Evolutionary conservation across 92 coral and sea anemone genomes (phyloP).

Genomic region (Hydrozoanthus gracilis): DNA sequence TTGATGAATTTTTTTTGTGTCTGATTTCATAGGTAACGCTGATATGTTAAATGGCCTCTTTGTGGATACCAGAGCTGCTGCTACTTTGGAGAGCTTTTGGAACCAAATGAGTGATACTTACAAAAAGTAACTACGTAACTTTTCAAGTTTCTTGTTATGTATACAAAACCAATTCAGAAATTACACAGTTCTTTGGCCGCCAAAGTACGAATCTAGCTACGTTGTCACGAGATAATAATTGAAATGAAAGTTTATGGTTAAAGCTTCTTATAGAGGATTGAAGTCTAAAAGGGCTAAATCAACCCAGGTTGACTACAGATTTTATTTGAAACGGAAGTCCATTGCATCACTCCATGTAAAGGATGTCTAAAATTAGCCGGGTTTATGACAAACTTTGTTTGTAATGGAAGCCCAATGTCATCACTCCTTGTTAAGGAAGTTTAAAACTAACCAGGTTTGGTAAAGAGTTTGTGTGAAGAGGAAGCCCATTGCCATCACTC

Average conservation of each 20-base stretch:
- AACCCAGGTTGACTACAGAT: too few relatives aligned
- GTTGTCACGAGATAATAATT: too few relatives aligned
- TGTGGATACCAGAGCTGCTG: slow-evolving; percentile 70
- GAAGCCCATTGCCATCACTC: background rate
- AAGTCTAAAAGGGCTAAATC: too few relatives aligned
- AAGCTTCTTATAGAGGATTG: too few relatives aligned
- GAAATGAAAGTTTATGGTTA: too few relatives aligned
- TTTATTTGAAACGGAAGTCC: too few relatives aligned
- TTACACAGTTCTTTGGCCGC: too few relatives aligned
- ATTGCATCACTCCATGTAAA: too few relatives aligned
- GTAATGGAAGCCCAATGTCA: too few relatives aligned
- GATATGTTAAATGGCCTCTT: slow-evolving; percentile 76
- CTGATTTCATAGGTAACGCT: slow-evolving; percentile 56
- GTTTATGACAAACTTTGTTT: too few relatives aligned
- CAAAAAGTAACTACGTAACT: background rate
- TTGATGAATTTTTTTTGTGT: background rate
- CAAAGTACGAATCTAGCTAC: too few relatives aligned
- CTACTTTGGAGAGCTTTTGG: slow-evolving; percentile 26
- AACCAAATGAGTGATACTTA: slow-evolving; percentile 23
- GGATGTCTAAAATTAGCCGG: too few relatives aligned
- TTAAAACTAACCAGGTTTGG: background rate
- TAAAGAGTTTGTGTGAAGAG: background rate
- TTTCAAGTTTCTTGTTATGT: background rate
- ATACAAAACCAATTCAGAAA: background rate
- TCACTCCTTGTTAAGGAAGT: background rate